Evolutionary conservation across 2,888 invertebrate species (phyloP).

Genomic region (Caenorhabditis sinica): DNA sequence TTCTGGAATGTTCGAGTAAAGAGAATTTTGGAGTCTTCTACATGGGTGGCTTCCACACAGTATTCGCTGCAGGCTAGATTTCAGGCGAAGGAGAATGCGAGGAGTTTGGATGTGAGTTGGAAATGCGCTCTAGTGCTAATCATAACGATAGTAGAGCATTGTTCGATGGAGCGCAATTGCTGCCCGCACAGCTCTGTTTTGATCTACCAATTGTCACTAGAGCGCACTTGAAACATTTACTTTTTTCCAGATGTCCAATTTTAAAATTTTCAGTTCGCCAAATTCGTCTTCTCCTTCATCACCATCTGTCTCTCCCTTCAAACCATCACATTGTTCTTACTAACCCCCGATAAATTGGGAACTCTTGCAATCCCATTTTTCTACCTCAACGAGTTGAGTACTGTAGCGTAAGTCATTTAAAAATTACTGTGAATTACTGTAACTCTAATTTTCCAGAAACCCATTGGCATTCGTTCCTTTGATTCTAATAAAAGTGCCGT

Average conservation of each 20-base stretch:
- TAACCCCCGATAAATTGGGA: background rate
- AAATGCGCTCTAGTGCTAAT: too few relatives aligned
- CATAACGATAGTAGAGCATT: too few relatives aligned
- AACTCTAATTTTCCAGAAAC: conserved; percentile 5
- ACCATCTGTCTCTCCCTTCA: background rate
- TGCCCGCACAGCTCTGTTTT: too few relatives aligned
- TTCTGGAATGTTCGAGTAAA: conserved; percentile 27
- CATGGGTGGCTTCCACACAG: background rate
- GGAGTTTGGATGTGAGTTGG: conserved; percentile 36
- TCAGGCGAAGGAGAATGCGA: conserved; percentile 44
- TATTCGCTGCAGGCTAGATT: conserved; percentile 40
- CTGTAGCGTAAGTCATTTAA: too few relatives aligned
- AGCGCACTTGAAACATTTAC: background rate
- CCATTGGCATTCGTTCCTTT: background rate
- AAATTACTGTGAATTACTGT: too few relatives aligned
- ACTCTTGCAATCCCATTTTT: background rate
- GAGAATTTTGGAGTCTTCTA: conserved; percentile 13
- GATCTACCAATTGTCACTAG: too few relatives aligned
- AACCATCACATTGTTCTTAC: background rate
- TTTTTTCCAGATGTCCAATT: too few relatives aligned
- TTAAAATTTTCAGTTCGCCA: conserved; percentile 5
- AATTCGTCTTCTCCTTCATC: background rate
- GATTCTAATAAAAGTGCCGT: background rate
- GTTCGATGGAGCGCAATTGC: background rate
- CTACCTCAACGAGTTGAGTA: background rate